Evolutionary conservation across 2,113 vertebrate species (phyloP).

Genomic region (Saguinus imperator): DNA sequence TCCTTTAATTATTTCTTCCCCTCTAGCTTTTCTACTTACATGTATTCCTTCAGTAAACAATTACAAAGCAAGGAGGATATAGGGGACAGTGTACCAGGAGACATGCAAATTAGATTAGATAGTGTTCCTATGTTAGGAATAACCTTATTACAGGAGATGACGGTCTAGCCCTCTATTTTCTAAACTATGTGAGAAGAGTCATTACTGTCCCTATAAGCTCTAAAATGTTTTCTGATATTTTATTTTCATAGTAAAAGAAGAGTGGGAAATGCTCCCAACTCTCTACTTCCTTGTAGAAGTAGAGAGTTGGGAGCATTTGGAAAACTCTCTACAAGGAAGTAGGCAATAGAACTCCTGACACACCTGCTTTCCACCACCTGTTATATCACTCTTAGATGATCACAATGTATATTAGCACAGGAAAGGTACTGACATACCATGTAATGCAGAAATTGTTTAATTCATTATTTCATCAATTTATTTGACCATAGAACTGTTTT

Average conservation of each 20-base stretch:
- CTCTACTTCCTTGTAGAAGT: too few species aligned
- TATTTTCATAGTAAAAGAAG: not conserved
- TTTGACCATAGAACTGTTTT: not conserved
- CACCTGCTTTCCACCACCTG: not conserved
- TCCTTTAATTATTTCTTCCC: not conserved
- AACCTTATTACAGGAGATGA: not conserved
- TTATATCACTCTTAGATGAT: not conserved
- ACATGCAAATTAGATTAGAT: not conserved
- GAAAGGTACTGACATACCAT: not conserved
- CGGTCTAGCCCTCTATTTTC: not conserved
- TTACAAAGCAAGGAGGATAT: not conserved
- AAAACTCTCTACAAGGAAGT: too few species aligned
- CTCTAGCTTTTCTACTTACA: not conserved
- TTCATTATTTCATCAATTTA: not conserved
- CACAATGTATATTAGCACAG: not conserved
- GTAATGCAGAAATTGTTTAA: not conserved
- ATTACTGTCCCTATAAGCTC: not conserved
- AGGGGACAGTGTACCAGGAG: not conserved
- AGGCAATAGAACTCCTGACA: not conserved
- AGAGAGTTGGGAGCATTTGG: too few species aligned
- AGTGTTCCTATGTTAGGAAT: not conserved
- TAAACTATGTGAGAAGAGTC: not conserved
- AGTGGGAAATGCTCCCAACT: not conserved
- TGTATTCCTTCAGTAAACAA: not conserved
- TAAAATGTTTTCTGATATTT: constrained; percentile 30